A percentile compares a stretch with the other conserved stretches of the same genome.
Evolutionary conservation across 2,888 invertebrate genomes (phyloP).

Genomic region (Thera britannica): DNA sequence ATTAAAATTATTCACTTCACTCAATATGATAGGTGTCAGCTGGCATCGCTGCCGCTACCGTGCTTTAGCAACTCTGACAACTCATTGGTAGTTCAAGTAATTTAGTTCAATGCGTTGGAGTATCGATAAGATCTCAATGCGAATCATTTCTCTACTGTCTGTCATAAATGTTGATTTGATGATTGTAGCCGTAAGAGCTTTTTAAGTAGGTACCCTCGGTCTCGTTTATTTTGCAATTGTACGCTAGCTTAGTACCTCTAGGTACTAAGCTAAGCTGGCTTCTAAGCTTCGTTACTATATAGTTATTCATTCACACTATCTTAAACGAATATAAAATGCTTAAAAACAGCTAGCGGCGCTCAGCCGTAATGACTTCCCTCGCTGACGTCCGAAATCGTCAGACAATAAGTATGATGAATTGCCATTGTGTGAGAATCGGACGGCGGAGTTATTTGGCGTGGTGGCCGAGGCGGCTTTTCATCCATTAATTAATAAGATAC

Average conservation of each 20-base stretch:
- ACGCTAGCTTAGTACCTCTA: not conserved
- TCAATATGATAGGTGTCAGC: constrained; percentile 55
- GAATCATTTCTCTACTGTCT: constrained; percentile 64
- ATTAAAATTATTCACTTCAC: constrained; percentile 21
- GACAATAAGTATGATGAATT: constrained; percentile 81
- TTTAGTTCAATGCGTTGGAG: constrained; percentile 61
- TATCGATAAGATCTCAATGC: constrained; percentile 66
- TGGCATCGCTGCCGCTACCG: constrained; percentile 59
- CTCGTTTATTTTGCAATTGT: not conserved
- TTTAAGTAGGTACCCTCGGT: constrained; percentile 33
- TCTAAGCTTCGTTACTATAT: constrained; percentile 5
- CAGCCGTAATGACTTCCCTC: constrained; percentile 76
- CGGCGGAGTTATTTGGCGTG: constrained; percentile 67
- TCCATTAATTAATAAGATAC: constrained; percentile 80
- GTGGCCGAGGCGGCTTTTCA: constrained; percentile 72
- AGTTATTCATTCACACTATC: constrained; percentile 60
- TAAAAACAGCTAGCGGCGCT: constrained; percentile 64
- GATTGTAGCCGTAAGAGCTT: constrained; percentile 57
- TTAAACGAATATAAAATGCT: constrained; percentile 63
- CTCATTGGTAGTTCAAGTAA: constrained; percentile 42
- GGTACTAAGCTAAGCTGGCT: too few relatives aligned
- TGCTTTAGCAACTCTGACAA: constrained; percentile 43
- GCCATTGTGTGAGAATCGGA: constrained; percentile 77
- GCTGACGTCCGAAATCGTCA: constrained; percentile 80
- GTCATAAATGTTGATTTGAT: constrained; percentile 60